These are phyloP conservation scores for Apotomis capreana DNA, from an alignment of 2,888 invertebrate genomes.

Conservation along the genomic window DNA sequence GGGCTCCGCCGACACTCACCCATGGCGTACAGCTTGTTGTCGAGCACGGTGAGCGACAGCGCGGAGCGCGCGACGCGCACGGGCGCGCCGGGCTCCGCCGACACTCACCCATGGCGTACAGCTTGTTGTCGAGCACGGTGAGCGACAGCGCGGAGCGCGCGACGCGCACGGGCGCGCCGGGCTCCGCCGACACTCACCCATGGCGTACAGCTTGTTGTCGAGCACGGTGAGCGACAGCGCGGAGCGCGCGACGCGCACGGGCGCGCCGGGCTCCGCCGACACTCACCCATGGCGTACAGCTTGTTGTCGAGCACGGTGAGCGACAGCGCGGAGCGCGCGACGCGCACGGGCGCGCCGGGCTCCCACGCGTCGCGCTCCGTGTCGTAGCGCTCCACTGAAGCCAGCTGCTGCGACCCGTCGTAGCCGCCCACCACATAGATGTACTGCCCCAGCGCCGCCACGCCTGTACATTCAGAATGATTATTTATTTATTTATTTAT, in stretches of 20 bases:
- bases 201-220: constrained; percentile 94
- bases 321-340: constrained; percentile 93
- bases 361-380: constrained; percentile 93
- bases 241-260: constrained; percentile 91
- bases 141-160: too few species aligned
- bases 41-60: too few species aligned
- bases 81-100: too few species aligned
- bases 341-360: constrained; percentile 88
- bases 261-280: constrained; percentile 81
- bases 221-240: constrained; percentile 94
- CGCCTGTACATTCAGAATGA: constrained; percentile 80
- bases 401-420: constrained; percentile 91
- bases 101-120: too few species aligned
- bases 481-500: too few species aligned
- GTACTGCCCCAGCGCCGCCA: constrained; percentile 91
- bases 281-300: constrained; percentile 92
- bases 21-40: too few species aligned
- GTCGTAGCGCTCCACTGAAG: constrained; percentile 93
- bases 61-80: too few species aligned
- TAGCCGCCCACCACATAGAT: constrained; percentile 98
- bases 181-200: constrained; percentile 85
- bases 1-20: too few species aligned
- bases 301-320: constrained; percentile 93
- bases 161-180: too few species aligned
- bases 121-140: too few species aligned